Percentiles rank a stretch among this genome's conserved stretches.
Evolutionary conservation across 1,140 invertebrate genomes (phyloP).

Genomic region (Trichomalopsis sarcophagae): DNA sequence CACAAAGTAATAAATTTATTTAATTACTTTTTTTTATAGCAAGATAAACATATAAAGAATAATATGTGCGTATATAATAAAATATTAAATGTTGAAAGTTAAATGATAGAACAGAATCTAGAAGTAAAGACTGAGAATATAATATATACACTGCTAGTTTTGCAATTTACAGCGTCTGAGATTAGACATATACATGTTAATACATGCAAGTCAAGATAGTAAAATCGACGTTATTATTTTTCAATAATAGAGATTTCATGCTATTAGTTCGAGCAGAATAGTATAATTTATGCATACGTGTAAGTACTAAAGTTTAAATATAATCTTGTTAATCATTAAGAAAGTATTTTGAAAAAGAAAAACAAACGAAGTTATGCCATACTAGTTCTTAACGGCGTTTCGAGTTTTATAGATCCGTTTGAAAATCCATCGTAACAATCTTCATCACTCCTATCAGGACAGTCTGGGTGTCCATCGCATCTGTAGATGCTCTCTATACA

Average conservation of each 20-base stretch:
- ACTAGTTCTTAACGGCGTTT: slow-evolving; percentile 66
- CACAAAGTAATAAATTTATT: too few species aligned
- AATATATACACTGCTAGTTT: too few species aligned
- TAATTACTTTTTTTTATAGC: too few species aligned
- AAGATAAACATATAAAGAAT: too few species aligned
- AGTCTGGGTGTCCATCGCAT: slow-evolving; percentile 84
- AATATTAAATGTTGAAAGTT: too few species aligned
- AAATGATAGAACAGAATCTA: too few species aligned
- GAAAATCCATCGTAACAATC: slow-evolving; percentile 64
- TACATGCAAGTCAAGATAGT: slow-evolving; percentile 17
- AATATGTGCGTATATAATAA: too few species aligned
- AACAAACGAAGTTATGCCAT: slow-evolving; percentile 65
- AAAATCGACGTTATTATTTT: slow-evolving; percentile 15
- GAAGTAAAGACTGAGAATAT: too few species aligned
- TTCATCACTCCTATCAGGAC: slow-evolving; percentile 85
- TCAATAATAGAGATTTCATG: slow-evolving; percentile 26
- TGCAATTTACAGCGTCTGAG: neutral
- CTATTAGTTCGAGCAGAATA: slow-evolving; percentile 30
- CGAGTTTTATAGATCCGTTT: slow-evolving; percentile 67
- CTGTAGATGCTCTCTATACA: slow-evolving; percentile 76
- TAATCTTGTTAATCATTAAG: slow-evolving; percentile 3
- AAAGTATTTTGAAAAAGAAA: slow-evolving; percentile 31
- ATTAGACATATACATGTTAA: slow-evolving; percentile 17
- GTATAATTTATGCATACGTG: slow-evolving; percentile 30
- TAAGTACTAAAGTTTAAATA: neutral